phyloP scores from a whole-genome alignment of 2,113 vertebrate species.

The Notiomystis cincta region DNA sequence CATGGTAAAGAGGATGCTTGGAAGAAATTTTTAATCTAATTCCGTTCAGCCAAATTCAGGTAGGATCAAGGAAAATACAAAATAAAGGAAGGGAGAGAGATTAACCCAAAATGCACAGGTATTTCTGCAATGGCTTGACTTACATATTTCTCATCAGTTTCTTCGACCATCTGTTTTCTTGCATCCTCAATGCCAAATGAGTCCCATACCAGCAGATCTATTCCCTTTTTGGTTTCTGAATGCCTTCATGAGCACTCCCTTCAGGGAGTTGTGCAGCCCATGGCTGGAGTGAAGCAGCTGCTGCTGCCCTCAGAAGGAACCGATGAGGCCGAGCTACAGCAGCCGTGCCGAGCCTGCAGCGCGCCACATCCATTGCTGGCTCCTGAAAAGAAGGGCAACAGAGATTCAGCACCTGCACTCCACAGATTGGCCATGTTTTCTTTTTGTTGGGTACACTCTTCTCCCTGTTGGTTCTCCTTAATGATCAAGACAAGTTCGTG shows the following conservation, averaged over 20 bases:
- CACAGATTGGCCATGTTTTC: neutral
- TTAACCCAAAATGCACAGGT: neutral
- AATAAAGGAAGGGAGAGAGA: neutral
- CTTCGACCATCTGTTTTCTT: neutral
- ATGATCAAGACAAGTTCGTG: neutral
- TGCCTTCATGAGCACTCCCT: neutral
- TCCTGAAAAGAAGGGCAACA: neutral
- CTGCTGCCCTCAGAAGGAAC: neutral
- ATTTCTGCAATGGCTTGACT: neutral
- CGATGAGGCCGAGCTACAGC: neutral
- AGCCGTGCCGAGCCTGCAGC: rapidly evolving
- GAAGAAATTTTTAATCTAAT: neutral
- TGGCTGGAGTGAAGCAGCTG: neutral
- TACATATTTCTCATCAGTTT: neutral
- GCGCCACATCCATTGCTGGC: neutral
- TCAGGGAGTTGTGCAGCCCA: neutral
- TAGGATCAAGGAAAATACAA: neutral
- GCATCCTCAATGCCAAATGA: neutral
- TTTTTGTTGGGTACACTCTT: neutral
- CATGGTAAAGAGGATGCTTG: neutral
- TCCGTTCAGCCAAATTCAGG: neutral
- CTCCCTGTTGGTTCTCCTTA: neutral
- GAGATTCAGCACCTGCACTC: neutral
- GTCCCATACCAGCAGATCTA: neutral
- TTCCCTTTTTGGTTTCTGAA: neutral